phyloP scores from a whole-genome alignment of 35 echinoderm and acorn worm genomes.

The Heliocidaris tuberculata region DNA sequence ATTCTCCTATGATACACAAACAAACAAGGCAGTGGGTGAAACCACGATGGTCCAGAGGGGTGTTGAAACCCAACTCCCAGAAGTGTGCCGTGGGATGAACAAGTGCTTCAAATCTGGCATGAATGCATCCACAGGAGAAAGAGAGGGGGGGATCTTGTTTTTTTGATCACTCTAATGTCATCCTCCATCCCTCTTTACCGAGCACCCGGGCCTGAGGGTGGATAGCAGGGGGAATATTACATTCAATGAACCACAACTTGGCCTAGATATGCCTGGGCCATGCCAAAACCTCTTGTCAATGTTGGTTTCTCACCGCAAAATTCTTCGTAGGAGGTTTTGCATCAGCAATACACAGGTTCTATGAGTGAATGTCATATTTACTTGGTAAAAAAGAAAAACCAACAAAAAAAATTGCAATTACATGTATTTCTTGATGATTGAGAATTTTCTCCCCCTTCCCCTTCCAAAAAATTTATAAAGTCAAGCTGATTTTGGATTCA shows the following conservation, averaged over 20 bases:
- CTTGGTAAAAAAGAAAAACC: neutral
- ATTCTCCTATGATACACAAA: neutral
- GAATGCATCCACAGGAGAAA: constrained; percentile 6
- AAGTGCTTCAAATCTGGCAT: neutral
- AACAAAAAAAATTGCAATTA: neutral
- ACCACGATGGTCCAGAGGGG: neutral
- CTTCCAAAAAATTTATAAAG: too few relatives aligned
- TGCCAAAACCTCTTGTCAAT: neutral
- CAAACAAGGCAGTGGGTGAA: neutral
- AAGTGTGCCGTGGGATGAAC: constrained; percentile 23
- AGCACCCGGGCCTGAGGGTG: neutral
- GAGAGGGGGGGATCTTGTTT: neutral
- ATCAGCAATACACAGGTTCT: neutral
- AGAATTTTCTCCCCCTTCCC: too few relatives aligned
- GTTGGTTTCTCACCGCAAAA: constrained; percentile 4
- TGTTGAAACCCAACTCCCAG: constrained; percentile 41
- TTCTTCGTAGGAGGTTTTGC: neutral
- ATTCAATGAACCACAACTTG: constrained; percentile 45
- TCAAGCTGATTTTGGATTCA: too few relatives aligned
- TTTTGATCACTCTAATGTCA: constrained; percentile 29
- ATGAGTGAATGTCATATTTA: too few relatives aligned
- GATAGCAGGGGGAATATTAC: constrained; percentile 40
- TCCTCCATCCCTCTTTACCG: neutral
- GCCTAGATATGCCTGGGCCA: neutral
- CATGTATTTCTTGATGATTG: neutral